A percentile compares a stretch with the other conserved stretches of the same genome.
These are phyloP conservation scores for Gisinianus flammeolus DNA, from an alignment of 2,888 invertebrate genomes.

Conservation along the genomic window DNA sequence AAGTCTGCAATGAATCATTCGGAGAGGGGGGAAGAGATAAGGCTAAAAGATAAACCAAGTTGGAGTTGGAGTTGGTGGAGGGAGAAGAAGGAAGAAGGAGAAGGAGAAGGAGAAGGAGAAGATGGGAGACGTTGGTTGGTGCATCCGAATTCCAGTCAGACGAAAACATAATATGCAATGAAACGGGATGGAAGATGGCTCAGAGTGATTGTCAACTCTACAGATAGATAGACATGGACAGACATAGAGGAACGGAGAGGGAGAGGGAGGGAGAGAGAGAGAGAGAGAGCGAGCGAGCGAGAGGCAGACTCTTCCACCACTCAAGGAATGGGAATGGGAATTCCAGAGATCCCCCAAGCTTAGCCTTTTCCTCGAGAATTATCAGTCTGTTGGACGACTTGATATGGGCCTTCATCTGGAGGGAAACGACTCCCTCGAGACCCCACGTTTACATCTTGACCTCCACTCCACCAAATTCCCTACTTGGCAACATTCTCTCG, in stretches of 20 bases:
- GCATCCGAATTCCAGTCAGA: neutral
- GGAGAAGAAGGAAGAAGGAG: too few relatives aligned
- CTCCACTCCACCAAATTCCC: slow-evolving; percentile 26
- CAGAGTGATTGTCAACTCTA: neutral
- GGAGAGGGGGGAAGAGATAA: too few relatives aligned
- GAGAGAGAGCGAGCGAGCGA: slow-evolving; percentile 19
- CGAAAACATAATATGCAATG: neutral
- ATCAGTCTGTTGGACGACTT: slow-evolving; percentile 41
- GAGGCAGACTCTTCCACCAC: too few relatives aligned
- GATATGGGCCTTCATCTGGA: slow-evolving; percentile 51
- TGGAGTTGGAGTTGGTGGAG: too few relatives aligned
- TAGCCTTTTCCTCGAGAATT: slow-evolving; percentile 19
- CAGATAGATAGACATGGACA: neutral
- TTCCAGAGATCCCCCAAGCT: slow-evolving; percentile 7
- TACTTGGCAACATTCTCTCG: neutral
- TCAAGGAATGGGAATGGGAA: too few relatives aligned
- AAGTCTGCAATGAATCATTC: too few relatives aligned
- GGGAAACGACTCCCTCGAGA: slow-evolving; percentile 48
- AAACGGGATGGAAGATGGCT: neutral
- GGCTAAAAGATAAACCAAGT: too few relatives aligned
- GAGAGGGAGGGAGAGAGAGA: slow-evolving; percentile 10
- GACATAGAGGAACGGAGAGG: neutral
- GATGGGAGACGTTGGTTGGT: too few relatives aligned
- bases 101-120: too few relatives aligned
- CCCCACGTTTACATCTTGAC: slow-evolving; percentile 42